These are phyloP conservation scores for Labroides dimidiatus DNA, from an alignment of 2,797 vertebrate genomes.

Conservation along the genomic window DNA sequence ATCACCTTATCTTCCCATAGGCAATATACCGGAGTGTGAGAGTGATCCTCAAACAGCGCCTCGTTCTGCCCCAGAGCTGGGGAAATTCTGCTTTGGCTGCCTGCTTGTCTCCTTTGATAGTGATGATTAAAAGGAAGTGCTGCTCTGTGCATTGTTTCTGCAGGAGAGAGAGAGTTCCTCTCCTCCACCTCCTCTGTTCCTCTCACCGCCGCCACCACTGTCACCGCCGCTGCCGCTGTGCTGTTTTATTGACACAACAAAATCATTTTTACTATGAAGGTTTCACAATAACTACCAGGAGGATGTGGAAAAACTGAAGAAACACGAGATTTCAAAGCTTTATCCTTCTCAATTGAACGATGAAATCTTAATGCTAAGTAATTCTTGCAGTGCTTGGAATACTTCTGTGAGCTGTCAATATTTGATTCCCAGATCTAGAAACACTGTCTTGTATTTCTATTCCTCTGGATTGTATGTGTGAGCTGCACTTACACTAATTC, in stretches of 20 bases:
- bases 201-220: slow-evolving; percentile 1
- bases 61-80: slow-evolving; percentile 66
- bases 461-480: slow-evolving; percentile 1
- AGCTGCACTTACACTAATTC: slow-evolving; percentile 61
- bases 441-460: background rate
- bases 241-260: slow-evolving; percentile 68
- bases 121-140: slow-evolving; percentile 82
- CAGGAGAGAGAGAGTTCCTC: slow-evolving; percentile 29
- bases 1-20: slow-evolving; percentile 74
- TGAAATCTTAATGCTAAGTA: slow-evolving; percentile 1
- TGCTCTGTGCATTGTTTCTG: slow-evolving; percentile 71
- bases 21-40: slow-evolving; percentile 53
- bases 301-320: slow-evolving; percentile 18
- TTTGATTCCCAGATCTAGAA: background rate
- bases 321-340: slow-evolving; percentile 26
- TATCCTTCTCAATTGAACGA: slow-evolving; percentile 8
- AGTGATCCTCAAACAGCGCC: slow-evolving; percentile 70
- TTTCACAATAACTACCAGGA: slow-evolving; percentile 45
- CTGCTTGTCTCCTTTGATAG: slow-evolving; percentile 82
- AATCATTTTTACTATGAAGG: slow-evolving; percentile 52
- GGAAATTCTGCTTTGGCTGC: slow-evolving; percentile 70
- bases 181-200: slow-evolving; percentile 32
- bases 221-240: background rate
- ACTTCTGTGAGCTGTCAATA: slow-evolving; percentile 7
- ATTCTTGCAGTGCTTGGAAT: background rate